These are phyloP conservation scores for Rhabdomys pumilio DNA, from an alignment of 2,797 vertebrate species.

Conservation along the genomic window DNA sequence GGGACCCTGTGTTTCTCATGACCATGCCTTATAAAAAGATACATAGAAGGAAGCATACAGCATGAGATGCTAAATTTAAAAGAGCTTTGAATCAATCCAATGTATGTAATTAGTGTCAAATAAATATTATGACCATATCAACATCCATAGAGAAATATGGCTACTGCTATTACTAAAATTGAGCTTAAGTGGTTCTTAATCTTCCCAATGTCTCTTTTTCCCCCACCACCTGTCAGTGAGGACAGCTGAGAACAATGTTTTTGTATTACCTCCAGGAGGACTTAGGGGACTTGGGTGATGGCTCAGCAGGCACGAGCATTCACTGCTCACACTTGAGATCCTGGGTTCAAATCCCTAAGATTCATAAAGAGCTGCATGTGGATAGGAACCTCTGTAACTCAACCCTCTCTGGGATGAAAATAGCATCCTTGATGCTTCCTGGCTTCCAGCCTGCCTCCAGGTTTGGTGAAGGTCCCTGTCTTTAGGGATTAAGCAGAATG, in stretches of 20 bases:
- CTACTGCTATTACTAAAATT: slow-evolving; percentile 6
- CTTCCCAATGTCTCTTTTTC: background rate
- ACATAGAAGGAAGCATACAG: background rate
- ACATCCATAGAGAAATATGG: background rate
- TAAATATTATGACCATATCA: background rate
- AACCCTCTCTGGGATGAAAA: background rate
- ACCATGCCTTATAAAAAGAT: background rate
- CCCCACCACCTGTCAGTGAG: background rate
- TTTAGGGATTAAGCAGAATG: background rate
- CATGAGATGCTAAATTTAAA: slow-evolving; percentile 45
- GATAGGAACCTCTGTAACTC: background rate
- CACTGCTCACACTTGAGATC: background rate
- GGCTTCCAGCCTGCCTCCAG: background rate
- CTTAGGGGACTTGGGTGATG: background rate
- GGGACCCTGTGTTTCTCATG: background rate
- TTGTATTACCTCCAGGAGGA: background rate
- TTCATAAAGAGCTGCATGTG: background rate
- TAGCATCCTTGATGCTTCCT: background rate
- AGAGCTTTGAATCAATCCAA: background rate
- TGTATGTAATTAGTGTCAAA: background rate
- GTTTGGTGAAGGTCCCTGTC: background rate
- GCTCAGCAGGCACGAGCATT: background rate
- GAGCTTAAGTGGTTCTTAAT: background rate
- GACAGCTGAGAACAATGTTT: background rate
- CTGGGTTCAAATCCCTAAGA: background rate